phyloP scores from a whole-genome alignment of 2,113 vertebrate species.

The Forbesichthys papilliferus region DNA sequence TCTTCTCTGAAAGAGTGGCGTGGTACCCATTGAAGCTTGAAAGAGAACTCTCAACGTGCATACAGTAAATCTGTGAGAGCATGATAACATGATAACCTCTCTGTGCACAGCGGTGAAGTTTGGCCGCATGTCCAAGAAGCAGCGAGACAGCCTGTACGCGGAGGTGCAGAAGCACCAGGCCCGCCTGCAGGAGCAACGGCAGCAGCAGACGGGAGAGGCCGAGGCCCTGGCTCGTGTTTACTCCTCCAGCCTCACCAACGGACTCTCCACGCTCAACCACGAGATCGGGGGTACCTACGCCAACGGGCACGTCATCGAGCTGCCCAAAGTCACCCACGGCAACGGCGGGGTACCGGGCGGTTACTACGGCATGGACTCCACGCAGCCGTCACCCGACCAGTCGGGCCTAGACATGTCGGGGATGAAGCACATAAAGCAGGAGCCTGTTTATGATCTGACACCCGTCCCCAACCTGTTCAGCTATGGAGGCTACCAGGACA shows the following conservation, averaged over 20 bases:
- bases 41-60: too few relatives aligned
- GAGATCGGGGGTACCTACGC: conserved; percentile 90
- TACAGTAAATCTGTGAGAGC: too few relatives aligned
- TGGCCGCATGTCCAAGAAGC: conserved; percentile 99
- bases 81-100: neutral
- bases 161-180: conserved; percentile 99
- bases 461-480: conserved; percentile 97
- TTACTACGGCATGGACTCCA: conserved; percentile 93
- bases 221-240: conserved; percentile 94
- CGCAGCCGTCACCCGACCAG: conserved; percentile 96
- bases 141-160: conserved; percentile 94
- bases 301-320: conserved; percentile 90
- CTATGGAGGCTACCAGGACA: conserved; percentile 94
- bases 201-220: conserved; percentile 92
- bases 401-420: conserved; percentile 98
- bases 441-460: conserved; percentile 97
- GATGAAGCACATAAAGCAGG: conserved; percentile 99
- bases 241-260: conserved; percentile 86
- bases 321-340: conserved; percentile 85
- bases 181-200: conserved; percentile 89
- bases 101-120: conserved; percentile 90
- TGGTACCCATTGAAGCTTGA: too few relatives aligned
- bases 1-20: too few relatives aligned
- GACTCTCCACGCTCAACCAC: conserved; percentile 86
- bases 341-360: conserved; percentile 70